phyloP scores from a whole-genome alignment of 2,113 vertebrate species.

The Aplodontia rufa region DNA sequence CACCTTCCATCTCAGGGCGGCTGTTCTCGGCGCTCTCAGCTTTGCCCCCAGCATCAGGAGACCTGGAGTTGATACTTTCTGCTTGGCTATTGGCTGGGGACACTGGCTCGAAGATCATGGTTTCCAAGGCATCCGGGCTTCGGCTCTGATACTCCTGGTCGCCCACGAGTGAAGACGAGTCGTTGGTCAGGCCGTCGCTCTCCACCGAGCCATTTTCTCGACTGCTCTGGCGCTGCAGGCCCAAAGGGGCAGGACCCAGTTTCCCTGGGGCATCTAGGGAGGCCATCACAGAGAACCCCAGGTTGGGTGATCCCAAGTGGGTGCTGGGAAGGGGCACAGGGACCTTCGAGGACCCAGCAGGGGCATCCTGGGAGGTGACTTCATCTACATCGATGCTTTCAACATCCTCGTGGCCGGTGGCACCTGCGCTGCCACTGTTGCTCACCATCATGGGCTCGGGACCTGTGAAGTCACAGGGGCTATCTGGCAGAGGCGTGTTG shows the following conservation, averaged over 20 bases:
- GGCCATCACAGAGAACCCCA: constrained; percentile 83
- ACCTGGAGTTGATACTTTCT: constrained; percentile 86
- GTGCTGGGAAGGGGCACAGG: constrained; percentile 70
- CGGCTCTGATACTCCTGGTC: constrained; percentile 90
- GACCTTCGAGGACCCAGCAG: constrained; percentile 77
- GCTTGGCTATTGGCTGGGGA: constrained; percentile 90
- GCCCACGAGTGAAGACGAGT: constrained; percentile 83
- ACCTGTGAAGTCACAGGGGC: constrained; percentile 85
- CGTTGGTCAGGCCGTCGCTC: constrained; percentile 90
- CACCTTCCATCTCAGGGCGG: constrained; percentile 86
- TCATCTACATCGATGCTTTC: constrained; percentile 86
- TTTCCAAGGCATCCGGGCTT: constrained; percentile 90
- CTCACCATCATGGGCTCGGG: constrained; percentile 77
- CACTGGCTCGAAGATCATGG: constrained; percentile 85
- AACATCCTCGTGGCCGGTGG: constrained; percentile 77
- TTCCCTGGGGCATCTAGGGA: constrained; percentile 88
- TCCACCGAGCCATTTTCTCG: constrained; percentile 88
- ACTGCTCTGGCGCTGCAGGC: constrained; percentile 91
- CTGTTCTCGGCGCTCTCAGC: constrained; percentile 81
- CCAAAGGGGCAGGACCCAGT: constrained; percentile 84
- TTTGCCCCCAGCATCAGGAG: constrained; percentile 85
- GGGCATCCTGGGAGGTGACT: constrained; percentile 82
- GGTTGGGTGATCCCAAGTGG: constrained; percentile 77
- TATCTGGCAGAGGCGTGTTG: constrained; percentile 92
- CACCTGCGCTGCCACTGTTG: constrained; percentile 74